phyloP scores from a whole-genome alignment of 2,113 vertebrate species.

The Okapia johnstoni region DNA sequence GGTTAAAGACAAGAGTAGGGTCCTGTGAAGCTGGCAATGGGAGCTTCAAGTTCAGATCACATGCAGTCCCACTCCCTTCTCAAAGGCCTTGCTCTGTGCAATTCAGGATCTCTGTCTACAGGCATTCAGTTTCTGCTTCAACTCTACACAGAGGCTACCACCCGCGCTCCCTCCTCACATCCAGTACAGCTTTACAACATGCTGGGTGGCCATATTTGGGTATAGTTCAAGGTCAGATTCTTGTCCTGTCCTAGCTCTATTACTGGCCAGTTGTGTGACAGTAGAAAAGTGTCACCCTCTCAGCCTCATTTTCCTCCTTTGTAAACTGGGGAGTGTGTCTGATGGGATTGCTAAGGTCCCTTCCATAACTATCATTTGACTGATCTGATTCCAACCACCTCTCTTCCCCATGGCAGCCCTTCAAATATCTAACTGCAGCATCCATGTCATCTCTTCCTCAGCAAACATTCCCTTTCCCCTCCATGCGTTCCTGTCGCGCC shows the following conservation, averaged over 20 bases:
- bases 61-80: not conserved
- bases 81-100: not conserved
- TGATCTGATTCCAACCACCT: not conserved
- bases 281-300: not conserved
- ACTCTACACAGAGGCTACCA: not conserved
- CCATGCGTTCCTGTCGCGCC: not conserved
- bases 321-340: not conserved
- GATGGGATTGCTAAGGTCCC: not conserved
- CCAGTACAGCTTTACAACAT: not conserved
- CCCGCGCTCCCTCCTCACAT: not conserved
- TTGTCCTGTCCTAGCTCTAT: not conserved
- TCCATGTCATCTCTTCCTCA: not conserved
- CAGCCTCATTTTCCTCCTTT: not conserved
- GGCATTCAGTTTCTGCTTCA: not conserved
- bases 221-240: not conserved
- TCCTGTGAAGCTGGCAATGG: not conserved
- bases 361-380: not conserved
- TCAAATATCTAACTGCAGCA: not conserved
- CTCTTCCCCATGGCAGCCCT: not conserved
- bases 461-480: not conserved
- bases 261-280: not conserved
- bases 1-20: not conserved
- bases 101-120: not conserved
- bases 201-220: no score
- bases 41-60: not conserved